Conservation (phyloP, 2,888 invertebrate genomes). For the Agrochola circellaris region DNA sequence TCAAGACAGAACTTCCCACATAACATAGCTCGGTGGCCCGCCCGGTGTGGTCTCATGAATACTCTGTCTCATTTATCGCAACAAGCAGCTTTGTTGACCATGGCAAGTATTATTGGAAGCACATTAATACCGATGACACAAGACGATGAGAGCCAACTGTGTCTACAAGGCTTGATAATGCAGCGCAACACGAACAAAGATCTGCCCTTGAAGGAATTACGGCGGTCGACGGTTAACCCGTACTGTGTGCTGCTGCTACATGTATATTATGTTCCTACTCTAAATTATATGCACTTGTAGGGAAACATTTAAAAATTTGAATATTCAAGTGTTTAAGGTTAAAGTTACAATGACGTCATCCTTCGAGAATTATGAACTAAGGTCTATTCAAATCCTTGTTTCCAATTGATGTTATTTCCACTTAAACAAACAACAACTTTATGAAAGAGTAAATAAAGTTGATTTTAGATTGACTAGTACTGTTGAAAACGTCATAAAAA, state of each 20-base stretch:
- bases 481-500: too few species aligned
- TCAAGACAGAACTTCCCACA: constrained; percentile 57
- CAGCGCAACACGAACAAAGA: constrained; percentile 83
- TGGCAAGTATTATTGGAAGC: constrained; percentile 86
- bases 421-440: too few species aligned
- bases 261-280: constrained; percentile 45
- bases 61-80: constrained; percentile 82
- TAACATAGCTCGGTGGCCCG: constrained; percentile 66
- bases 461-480: too few species aligned
- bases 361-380: constrained; percentile 28
- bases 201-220: constrained; percentile 85
- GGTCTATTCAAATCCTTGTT: too few species aligned
- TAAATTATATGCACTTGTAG: constrained; percentile 78
- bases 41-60: constrained; percentile 86
- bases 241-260: constrained; percentile 57
- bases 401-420: too few species aligned
- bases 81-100: constrained; percentile 86
- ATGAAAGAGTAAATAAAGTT: too few species aligned
- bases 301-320: constrained; percentile 68
- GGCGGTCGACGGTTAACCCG: constrained; percentile 62
- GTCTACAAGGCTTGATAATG: constrained; percentile 86
- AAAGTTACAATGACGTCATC: constrained; percentile 30
- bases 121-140: constrained; percentile 90
- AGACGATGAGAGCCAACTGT: constrained; percentile 89
- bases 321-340: constrained; percentile 43